These are phyloP conservation scores for Uropsilus gracilis DNA, from an alignment of 2,113 vertebrate genomes.

Conservation along the genomic window DNA sequence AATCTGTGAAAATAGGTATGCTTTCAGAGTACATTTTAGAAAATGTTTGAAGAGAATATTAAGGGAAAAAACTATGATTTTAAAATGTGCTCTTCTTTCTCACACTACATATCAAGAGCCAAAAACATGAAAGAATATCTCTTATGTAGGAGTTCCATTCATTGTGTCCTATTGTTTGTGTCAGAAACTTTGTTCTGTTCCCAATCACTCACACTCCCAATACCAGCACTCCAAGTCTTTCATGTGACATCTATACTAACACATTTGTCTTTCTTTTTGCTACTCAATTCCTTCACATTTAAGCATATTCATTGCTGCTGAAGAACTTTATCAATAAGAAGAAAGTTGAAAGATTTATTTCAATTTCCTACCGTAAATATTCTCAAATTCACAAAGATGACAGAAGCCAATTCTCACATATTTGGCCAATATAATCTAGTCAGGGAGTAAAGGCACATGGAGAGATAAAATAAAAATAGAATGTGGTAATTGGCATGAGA, in stretches of 20 bases:
- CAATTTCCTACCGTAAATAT: neutral
- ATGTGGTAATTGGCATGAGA: neutral
- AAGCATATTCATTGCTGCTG: neutral
- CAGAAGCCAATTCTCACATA: neutral
- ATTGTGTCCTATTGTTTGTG: neutral
- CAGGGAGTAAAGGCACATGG: neutral
- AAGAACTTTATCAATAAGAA: neutral
- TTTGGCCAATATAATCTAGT: neutral
- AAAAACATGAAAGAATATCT: neutral
- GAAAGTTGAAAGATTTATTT: neutral
- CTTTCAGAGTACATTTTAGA: neutral
- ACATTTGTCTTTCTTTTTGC: neutral
- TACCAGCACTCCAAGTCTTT: neutral
- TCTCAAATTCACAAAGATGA: neutral
- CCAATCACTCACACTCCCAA: neutral
- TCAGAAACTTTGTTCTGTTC: neutral
- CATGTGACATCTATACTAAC: too few species aligned
- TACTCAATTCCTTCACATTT: neutral
- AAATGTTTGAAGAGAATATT: neutral
- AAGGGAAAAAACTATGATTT: neutral
- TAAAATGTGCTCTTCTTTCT: neutral
- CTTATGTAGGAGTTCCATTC: rapidly evolving
- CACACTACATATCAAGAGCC: neutral
- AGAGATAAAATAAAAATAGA: neutral
- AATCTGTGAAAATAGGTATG: neutral